Conservation (phyloP, 2,797 vertebrate species). For the Myotis planiceps region DNA sequence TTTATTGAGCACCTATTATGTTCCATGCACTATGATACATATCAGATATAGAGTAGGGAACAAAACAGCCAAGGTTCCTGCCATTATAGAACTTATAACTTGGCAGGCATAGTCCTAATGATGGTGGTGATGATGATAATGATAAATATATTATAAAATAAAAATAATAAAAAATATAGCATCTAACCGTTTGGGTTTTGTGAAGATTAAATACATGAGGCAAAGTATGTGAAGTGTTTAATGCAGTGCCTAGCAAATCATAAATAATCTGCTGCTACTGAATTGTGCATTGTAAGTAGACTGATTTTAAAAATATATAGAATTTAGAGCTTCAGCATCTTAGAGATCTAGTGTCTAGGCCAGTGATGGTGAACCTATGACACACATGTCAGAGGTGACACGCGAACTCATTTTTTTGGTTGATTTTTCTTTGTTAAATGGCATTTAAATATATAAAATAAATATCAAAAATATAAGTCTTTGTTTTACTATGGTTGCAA, state of each 20-base stretch:
- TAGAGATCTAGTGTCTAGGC: neutral
- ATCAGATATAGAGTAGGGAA: neutral
- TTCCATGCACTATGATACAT: neutral
- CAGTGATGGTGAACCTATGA: neutral
- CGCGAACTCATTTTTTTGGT: too few species aligned
- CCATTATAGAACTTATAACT: neutral
- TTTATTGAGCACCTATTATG: neutral
- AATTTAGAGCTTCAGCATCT: neutral
- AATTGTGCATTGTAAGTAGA: neutral
- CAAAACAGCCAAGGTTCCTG: neutral
- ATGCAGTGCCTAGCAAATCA: neutral
- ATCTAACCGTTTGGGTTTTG: neutral
- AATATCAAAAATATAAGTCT: too few species aligned
- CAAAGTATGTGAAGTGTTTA: neutral
- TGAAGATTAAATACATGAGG: neutral
- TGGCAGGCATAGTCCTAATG: neutral
- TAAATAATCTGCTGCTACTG: neutral
- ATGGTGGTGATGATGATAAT: neutral
- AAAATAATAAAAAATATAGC: neutral
- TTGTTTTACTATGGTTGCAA: too few species aligned
- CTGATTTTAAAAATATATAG: neutral
- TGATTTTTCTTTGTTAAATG: too few species aligned
- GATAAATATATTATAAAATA: neutral
- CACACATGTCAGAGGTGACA: too few species aligned
- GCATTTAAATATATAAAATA: too few species aligned